A percentile compares a stretch with the other conserved stretches of the same genome.
Conservation (phyloP, 2,113 vertebrate genomes). For the Brienomyrus longianalis region DNA sequence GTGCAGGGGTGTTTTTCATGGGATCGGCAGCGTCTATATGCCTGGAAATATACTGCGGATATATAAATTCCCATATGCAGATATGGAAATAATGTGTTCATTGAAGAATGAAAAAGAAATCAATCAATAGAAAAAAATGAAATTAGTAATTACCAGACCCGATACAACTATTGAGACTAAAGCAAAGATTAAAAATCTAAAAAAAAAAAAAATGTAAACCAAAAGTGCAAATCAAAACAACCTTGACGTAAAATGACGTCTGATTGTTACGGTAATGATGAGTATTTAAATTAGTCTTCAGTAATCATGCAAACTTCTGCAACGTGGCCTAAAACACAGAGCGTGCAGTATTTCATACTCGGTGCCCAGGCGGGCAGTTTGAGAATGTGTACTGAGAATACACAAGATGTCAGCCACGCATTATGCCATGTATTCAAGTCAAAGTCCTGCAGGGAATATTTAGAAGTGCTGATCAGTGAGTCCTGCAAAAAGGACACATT, state of each 20-base stretch:
- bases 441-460: neutral
- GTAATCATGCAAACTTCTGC: neutral
- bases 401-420: neutral
- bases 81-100: neutral
- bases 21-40: neutral
- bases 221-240: neutral
- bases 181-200: neutral
- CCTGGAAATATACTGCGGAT: neutral
- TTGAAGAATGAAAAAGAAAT: no score
- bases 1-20: neutral
- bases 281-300: neutral
- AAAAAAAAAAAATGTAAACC: neutral
- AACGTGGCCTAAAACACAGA: neutral
- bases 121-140: neutral
- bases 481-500: neutral
- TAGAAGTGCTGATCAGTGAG: neutral
- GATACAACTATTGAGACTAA: neutral
- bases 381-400: neutral
- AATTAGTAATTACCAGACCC: neutral
- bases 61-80: neutral
- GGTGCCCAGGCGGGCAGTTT: neutral
- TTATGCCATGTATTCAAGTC: neutral
- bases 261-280: neutral
- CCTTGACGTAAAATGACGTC: neutral
- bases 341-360: neutral